These are phyloP conservation scores for Mesitornis unicolor DNA, from an alignment of 2,113 vertebrate species.

Conservation along the genomic window DNA sequence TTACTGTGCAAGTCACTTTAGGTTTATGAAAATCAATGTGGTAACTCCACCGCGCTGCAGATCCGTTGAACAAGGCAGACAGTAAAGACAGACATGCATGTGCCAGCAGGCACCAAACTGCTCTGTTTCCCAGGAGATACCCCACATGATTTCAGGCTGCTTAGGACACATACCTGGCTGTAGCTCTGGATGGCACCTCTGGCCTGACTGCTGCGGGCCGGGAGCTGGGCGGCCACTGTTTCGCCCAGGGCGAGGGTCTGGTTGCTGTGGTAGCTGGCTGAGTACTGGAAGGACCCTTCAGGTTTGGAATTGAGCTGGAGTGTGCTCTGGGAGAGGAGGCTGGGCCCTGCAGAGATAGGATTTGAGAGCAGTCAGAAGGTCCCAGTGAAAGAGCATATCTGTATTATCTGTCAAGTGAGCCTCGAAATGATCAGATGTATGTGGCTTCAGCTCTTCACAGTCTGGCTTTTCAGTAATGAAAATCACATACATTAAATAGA, in stretches of 20 bases:
- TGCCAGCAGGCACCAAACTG: accelerated
- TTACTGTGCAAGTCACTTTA: neutral
- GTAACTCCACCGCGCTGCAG: neutral
- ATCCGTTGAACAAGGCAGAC: neutral
- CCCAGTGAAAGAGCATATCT: conserved; percentile 77
- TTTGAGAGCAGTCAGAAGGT: conserved; percentile 84
- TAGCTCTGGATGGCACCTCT: conserved; percentile 92
- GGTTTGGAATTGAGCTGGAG: conserved; percentile 98
- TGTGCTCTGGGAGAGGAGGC: conserved; percentile 95
- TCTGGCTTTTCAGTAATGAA: conserved; percentile 45
- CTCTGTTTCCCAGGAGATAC: neutral
- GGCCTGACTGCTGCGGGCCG: conserved; percentile 84
- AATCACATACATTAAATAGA: neutral
- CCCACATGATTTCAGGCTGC: accelerated
- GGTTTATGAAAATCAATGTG: neutral
- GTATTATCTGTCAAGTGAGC: conserved; percentile 71
- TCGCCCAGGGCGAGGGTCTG: conserved; percentile 94
- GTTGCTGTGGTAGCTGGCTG: conserved; percentile 98
- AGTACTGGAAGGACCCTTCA: conserved; percentile 97
- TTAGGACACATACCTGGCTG: conserved; percentile 86
- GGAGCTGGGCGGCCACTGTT: conserved; percentile 81
- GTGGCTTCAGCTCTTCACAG: conserved; percentile 32
- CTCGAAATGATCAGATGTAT: conserved; percentile 57
- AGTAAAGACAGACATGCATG: neutral
- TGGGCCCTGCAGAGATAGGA: conserved; percentile 87